Evolutionary conservation across 2,113 vertebrate species (phyloP).

Genomic region (Chinchilla lanigera): DNA sequence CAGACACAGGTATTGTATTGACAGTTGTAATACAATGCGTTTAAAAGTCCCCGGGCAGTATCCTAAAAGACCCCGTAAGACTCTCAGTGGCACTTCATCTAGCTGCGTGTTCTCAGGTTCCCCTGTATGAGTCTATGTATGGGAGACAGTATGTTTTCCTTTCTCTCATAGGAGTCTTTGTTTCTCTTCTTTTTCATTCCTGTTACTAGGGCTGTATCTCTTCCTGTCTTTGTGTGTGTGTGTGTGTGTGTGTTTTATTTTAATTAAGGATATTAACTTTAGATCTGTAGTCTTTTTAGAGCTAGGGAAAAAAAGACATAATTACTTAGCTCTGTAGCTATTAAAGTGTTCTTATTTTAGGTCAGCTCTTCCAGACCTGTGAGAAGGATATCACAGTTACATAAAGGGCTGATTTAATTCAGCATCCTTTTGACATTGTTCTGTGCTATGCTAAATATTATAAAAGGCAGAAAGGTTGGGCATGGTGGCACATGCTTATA

Average conservation of each 20-base stretch:
- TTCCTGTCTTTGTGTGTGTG: background rate
- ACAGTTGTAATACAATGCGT: background rate
- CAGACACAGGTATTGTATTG: background rate
- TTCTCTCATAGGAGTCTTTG: background rate
- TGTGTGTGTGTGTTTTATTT: background rate
- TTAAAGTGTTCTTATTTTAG: conserved; percentile 43
- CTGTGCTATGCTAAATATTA: background rate
- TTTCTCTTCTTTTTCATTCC: background rate
- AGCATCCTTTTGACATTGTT: background rate
- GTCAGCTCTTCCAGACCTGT: background rate
- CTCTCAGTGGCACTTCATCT: background rate
- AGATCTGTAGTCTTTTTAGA: background rate
- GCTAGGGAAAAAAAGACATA: background rate
- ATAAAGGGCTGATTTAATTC: background rate
- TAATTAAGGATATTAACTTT: conserved; percentile 9
- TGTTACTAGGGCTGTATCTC: background rate
- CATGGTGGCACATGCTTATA: background rate
- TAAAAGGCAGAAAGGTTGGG: background rate
- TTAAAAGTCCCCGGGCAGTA: background rate
- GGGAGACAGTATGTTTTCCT: background rate
- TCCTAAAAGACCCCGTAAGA: background rate
- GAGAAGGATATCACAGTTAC: background rate
- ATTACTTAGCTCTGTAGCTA: background rate
- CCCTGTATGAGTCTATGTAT: background rate
- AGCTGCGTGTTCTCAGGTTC: background rate